phyloP scores from a whole-genome alignment of 1,140 invertebrate genomes.

The Colletes latitarsis region DNA sequence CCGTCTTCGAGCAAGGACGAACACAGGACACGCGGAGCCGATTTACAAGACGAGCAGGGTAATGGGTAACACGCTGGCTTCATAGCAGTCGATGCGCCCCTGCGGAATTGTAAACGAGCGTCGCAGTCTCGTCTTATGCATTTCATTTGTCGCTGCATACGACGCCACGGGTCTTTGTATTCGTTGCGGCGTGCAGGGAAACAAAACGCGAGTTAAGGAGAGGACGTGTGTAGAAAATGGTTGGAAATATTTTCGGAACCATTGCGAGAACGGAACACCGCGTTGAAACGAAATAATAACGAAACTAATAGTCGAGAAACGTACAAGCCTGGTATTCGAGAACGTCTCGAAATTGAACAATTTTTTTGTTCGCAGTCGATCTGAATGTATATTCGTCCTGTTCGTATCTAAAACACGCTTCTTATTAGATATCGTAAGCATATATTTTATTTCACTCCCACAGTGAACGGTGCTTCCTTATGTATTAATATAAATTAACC shows the following conservation, averaged over 20 bases:
- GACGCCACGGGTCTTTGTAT: neutral
- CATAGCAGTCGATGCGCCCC: constrained; percentile 62
- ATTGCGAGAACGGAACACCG: neutral
- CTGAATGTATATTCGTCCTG: too few species aligned
- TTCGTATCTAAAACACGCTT: too few species aligned
- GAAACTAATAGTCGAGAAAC: neutral
- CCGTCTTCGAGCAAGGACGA: neutral
- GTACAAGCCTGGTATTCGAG: too few species aligned
- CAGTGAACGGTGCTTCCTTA: too few species aligned
- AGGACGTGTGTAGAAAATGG: neutral
- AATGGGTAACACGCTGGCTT: constrained; percentile 59
- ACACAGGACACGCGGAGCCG: neutral
- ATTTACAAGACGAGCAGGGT: constrained; percentile 46
- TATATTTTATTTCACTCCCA: too few species aligned
- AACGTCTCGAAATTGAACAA: constrained; percentile 22
- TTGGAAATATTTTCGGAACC: neutral
- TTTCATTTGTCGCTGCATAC: constrained; percentile 52
- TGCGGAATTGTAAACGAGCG: constrained; percentile 55
- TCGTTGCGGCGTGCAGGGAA: neutral
- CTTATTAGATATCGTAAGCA: too few species aligned
- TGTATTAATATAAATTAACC: too few species aligned
- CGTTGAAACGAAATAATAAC: neutral
- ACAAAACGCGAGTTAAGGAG: neutral
- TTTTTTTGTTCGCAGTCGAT: too few species aligned
- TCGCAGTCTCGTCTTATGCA: constrained; percentile 43